phyloP scores from a whole-genome alignment of 2,797 vertebrate species.

The Oophaga sylvatica region DNA sequence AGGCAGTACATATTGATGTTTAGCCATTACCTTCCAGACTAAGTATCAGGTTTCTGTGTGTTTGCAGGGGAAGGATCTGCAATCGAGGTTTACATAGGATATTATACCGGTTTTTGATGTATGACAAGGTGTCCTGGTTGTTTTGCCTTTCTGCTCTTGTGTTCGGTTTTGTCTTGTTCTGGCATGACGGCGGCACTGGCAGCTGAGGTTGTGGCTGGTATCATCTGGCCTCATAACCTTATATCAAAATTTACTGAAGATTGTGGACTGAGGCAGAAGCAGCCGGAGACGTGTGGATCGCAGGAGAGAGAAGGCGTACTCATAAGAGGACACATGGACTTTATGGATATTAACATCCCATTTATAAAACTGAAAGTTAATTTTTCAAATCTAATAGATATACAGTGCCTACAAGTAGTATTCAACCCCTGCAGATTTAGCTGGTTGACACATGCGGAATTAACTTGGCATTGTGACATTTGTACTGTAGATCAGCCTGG shows the following conservation, averaged over 20 bases:
- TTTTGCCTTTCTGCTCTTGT: background rate
- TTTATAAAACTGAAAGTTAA: too few species aligned
- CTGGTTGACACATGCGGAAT: too few species aligned
- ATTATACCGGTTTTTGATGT: too few species aligned
- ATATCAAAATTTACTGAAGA: background rate
- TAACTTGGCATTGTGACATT: too few species aligned
- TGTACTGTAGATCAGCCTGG: too few species aligned
- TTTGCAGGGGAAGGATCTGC: too few species aligned
- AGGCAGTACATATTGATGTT: background rate
- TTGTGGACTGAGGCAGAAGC: background rate
- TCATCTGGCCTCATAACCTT: background rate
- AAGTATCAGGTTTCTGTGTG: background rate
- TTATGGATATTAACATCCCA: too few species aligned
- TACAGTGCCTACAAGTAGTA: too few species aligned
- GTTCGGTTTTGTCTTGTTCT: background rate
- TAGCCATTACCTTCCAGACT: background rate
- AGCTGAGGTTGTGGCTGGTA: background rate
- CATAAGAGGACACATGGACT: too few species aligned
- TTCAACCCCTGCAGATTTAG: too few species aligned
- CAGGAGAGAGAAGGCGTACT: background rate
- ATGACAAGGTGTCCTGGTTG: background rate
- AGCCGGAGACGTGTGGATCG: background rate
- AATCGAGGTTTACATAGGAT: too few species aligned
- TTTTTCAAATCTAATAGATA: too few species aligned
- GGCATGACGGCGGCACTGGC: background rate